Evolutionary conservation across 2,797 vertebrate species (phyloP).

Genomic region (Amniataba percoides): DNA sequence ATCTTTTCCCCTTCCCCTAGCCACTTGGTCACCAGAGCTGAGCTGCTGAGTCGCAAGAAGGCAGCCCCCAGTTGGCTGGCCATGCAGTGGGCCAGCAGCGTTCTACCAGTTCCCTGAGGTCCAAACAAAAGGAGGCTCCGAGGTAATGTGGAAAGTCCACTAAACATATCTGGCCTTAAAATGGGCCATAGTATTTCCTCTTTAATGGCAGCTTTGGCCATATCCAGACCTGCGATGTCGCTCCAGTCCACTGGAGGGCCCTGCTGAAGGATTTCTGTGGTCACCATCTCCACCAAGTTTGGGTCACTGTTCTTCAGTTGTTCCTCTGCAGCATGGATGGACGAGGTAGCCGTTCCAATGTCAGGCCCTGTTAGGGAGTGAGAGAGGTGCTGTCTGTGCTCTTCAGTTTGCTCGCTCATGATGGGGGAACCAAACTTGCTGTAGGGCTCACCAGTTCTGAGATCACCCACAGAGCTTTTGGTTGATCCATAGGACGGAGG

Average conservation of each 20-base stretch:
- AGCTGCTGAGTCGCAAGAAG: conserved; percentile 93
- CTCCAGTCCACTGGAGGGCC: conserved; percentile 97
- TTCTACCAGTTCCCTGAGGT: conserved; percentile 98
- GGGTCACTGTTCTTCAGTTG: conserved; percentile 97
- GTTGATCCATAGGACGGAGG: conserved; percentile 94
- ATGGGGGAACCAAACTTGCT: conserved; percentile 93
- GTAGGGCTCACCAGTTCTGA: conserved; percentile 92
- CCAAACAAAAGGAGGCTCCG: conserved; percentile 98
- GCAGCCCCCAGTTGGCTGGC: conserved; percentile 96
- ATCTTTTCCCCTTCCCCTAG: conserved; percentile 97
- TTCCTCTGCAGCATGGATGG: conserved; percentile 94
- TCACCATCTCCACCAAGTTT: conserved; percentile 96
- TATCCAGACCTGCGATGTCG: conserved; percentile 97
- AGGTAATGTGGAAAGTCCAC: conserved; percentile 93
- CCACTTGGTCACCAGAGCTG: conserved; percentile 97
- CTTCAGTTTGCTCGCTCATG: conserved; percentile 92
- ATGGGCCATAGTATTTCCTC: conserved; percentile 99
- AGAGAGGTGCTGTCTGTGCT: conserved; percentile 93
- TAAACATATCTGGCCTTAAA: conserved; percentile 97
- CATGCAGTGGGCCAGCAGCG: conserved; percentile 95
- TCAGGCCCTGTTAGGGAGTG: conserved; percentile 91
- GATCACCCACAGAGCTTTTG: conserved; percentile 91
- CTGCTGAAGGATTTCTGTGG: conserved; percentile 96
- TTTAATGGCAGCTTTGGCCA: conserved; percentile 96
- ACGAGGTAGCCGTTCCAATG: conserved; percentile 94